phyloP scores from a whole-genome alignment of 1,140 invertebrate species.

The Ectropis grisescens region DNA sequence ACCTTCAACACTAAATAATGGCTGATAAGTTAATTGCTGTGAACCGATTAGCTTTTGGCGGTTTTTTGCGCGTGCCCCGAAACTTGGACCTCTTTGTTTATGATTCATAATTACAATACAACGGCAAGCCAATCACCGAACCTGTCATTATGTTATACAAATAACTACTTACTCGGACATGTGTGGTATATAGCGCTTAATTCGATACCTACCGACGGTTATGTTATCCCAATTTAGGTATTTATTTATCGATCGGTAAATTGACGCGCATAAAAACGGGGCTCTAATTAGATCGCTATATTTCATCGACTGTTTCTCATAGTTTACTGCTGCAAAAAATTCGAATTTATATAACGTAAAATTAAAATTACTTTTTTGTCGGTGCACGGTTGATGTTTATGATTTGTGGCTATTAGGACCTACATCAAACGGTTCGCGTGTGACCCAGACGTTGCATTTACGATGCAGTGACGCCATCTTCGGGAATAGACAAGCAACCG shows the following conservation, averaged over 20 bases:
- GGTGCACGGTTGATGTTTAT: conserved; percentile 25
- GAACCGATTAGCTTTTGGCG: conserved; percentile 57
- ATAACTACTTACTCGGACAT: conserved; percentile 58
- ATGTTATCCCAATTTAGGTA: conserved; percentile 24
- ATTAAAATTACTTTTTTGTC: conserved; percentile 63
- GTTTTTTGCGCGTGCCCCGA: conserved; percentile 37
- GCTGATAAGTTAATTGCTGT: conserved; percentile 63
- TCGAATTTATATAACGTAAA: conserved; percentile 28
- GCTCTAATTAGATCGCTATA: conserved; percentile 22
- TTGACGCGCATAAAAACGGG: conserved; percentile 28
- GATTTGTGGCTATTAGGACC: conserved; percentile 47
- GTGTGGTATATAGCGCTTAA: conserved; percentile 28
- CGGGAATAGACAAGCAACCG: conserved; percentile 9
- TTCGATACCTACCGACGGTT: conserved; percentile 23
- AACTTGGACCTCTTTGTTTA: conserved; percentile 48
- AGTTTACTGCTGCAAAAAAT: conserved; percentile 20
- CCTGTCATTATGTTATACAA: conserved; percentile 60
- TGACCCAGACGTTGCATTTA: conserved; percentile 20
- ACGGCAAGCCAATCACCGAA: conserved; percentile 45
- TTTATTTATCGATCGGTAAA: conserved; percentile 40
- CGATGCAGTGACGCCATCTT: conserved; percentile 31
- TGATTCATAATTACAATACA: conserved; percentile 62
- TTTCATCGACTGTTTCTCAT: conserved; percentile 29
- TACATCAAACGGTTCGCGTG: conserved; percentile 35
- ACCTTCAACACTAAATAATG: conserved; percentile 36